Evolutionary conservation across 2,797 vertebrate species (phyloP).

Genomic region (Brotula barbata): DNA sequence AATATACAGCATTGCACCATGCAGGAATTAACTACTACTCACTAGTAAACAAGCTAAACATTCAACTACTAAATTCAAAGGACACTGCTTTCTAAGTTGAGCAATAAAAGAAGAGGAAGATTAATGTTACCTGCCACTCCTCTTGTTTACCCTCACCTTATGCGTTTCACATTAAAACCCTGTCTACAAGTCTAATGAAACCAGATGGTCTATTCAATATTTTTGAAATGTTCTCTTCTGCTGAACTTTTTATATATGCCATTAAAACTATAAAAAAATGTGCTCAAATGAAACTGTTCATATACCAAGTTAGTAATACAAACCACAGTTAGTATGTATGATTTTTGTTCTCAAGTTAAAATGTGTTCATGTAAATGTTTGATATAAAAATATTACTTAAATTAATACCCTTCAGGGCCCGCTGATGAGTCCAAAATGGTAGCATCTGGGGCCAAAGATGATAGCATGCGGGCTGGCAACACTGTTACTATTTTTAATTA

Average conservation of each 20-base stretch:
- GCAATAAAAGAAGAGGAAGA: conserved; percentile 32
- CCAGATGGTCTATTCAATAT: conserved; percentile 4
- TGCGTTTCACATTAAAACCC: conserved; percentile 23
- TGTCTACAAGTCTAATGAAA: conserved; percentile 39
- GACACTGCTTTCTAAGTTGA: conserved; percentile 8
- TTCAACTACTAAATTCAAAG: too few species aligned
- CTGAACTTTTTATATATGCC: neutral
- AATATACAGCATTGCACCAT: neutral
- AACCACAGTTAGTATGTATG: too few species aligned
- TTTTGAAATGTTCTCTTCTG: neutral
- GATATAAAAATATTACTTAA: too few species aligned
- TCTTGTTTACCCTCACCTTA: conserved; percentile 24
- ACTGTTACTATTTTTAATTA: too few species aligned
- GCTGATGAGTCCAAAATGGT: too few species aligned
- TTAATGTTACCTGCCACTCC: conserved; percentile 26
- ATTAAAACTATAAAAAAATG: neutral
- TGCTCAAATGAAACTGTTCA: neutral
- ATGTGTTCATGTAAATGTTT: too few species aligned
- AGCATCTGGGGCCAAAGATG: too few species aligned
- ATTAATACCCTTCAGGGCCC: too few species aligned
- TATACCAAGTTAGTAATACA: too few species aligned
- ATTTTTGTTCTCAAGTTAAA: too few species aligned
- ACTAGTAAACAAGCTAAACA: too few species aligned
- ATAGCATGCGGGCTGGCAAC: too few species aligned
- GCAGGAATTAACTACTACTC: neutral